Base-by-base conservation (phyloP, 2,113 vertebrate genomes). In the Gymnarchus niloticus region DNA sequence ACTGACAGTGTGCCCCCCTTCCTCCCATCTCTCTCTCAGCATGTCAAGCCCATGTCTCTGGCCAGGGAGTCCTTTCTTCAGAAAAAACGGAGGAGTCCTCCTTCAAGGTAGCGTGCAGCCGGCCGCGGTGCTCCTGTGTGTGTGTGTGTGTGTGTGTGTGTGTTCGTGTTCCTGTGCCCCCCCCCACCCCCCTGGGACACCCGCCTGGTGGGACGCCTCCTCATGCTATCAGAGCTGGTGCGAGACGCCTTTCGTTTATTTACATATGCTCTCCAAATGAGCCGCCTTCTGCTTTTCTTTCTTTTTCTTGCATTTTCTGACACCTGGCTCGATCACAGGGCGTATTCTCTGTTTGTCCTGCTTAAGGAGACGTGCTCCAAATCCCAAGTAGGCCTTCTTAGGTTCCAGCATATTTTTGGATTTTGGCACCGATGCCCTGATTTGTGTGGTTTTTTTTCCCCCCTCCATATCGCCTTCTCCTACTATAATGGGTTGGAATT, bases 1-100 rank as follows among this genome's bases (percentile, higher is more conserved):
- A 21, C 80, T 87, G 56, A 56, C 76, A 7, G 21, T 6, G 28
- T 10, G n/a, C 81, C 41, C 73, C 57, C 25, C 59, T 65, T 41
- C 73, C 83, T 73, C 41, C 52, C 86, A 83, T 87, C 54, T 83
- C 37, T 85, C 86, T 84, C 81, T 65, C 78, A 96, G 95, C 93
- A 94, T 95, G 94, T 95, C 94, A 93, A 97, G 96, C 95, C 96
- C 97, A 4, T 65, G 61, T 93, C 96, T 99, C 92, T 99, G 97
- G 98, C 95, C 97, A 41, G 97, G 97, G 95, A 99, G 95, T 93
- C 96, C 96, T 92, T 97, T 99, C 92, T 97, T 98, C 95, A 97
- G 98, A 94, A 99, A 97, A 94, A 98, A 98, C 23, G 97, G 94
- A 90, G 94, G 97, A 94, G 96, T 98, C 87, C 96, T 99, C 89